Evolutionary conservation across 2,113 vertebrate genomes (phyloP).

Genomic region (Helogale parvula): DNA sequence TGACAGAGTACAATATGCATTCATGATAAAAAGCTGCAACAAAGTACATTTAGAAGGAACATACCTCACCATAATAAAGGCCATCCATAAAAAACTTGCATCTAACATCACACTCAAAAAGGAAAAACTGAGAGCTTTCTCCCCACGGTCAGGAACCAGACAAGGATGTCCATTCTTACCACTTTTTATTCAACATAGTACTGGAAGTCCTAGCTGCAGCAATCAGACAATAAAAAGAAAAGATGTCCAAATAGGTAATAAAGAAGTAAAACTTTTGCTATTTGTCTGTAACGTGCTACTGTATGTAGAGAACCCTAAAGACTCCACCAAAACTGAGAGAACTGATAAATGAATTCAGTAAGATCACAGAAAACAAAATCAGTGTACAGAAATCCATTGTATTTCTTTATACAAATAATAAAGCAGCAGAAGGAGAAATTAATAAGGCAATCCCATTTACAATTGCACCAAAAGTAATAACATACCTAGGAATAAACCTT

Average conservation of each 20-base stretch:
- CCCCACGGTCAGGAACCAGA: background rate
- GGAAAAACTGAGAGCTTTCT: background rate
- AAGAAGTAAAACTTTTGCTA: background rate
- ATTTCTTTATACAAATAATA: background rate
- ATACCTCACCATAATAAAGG: background rate
- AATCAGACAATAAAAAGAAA: background rate
- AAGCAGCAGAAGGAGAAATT: background rate
- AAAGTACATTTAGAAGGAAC: background rate
- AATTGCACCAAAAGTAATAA: background rate
- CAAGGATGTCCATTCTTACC: background rate
- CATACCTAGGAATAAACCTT: background rate
- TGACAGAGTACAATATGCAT: background rate
- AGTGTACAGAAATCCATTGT: background rate
- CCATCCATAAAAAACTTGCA: background rate
- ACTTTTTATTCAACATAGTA: background rate
- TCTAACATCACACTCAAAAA: background rate
- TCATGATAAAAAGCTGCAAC: background rate
- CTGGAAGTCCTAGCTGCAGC: background rate
- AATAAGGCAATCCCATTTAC: background rate
- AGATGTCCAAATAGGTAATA: background rate
- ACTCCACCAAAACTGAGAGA: background rate
- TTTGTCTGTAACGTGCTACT: background rate
- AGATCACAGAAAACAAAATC: background rate
- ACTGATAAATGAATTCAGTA: background rate
- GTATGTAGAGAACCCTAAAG: background rate